Evolutionary conservation across 2,113 vertebrate species (phyloP).

Genomic region (Datnioides undecimradiatus): DNA sequence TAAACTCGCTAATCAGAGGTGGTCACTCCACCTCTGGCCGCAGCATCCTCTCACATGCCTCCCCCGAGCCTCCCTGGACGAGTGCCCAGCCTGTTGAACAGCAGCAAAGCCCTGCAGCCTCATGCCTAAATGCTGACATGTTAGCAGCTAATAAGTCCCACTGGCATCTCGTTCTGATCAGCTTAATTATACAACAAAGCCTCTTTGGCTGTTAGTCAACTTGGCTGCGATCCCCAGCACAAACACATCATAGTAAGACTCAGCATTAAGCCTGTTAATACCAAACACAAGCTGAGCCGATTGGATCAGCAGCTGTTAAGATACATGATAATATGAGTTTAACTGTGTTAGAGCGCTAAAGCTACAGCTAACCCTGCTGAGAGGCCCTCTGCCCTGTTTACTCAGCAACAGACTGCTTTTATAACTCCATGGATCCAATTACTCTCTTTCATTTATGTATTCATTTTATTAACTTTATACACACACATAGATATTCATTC

Average conservation of each 20-base stretch:
- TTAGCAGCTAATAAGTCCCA: conserved; percentile 40
- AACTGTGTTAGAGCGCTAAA: neutral
- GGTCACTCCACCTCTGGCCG: neutral
- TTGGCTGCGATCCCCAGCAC: conserved; percentile 23
- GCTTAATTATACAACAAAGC: conserved; percentile 50
- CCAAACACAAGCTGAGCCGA: conserved; percentile 43
- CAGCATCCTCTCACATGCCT: neutral
- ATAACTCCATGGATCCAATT: too few relatives aligned
- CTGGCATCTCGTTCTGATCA: conserved; percentile 39
- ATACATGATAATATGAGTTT: neutral
- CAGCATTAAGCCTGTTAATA: conserved; percentile 36
- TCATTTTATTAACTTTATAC: neutral
- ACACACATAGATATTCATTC: too few relatives aligned
- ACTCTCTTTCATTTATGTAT: neutral
- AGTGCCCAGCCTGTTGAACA: conserved; percentile 2
- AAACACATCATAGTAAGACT: conserved; percentile 14
- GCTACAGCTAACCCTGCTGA: neutral
- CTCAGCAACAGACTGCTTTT: neutral
- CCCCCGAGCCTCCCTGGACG: neutral
- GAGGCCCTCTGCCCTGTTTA: neutral
- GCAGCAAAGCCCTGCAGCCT: conserved; percentile 2
- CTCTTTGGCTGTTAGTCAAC: conserved; percentile 36
- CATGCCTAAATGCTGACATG: conserved; percentile 26
- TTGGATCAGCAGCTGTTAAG: conserved; percentile 13
- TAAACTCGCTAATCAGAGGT: neutral